phyloP scores from a whole-genome alignment of 2,113 vertebrate genomes.

The Holacanthus passer region DNA sequence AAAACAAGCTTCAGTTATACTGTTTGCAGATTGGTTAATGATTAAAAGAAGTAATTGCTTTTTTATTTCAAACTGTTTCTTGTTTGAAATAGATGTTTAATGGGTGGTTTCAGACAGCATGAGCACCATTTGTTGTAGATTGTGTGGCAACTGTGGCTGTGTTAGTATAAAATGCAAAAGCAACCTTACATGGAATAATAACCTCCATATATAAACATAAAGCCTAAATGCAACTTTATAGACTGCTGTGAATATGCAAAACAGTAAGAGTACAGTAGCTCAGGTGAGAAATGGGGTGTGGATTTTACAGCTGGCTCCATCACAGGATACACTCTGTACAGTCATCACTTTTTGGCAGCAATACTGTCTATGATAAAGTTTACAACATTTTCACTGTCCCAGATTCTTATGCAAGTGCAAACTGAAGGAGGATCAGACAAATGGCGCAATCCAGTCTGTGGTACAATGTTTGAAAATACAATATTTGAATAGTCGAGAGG shows the following conservation, averaged over 20 bases:
- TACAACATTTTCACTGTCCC: background rate
- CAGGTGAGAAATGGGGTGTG: background rate
- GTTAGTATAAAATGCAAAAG: background rate
- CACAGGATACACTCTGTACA: background rate
- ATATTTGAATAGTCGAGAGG: background rate
- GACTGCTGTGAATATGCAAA: no score
- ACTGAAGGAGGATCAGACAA: background rate
- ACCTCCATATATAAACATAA: no score
- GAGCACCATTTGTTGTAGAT: background rate
- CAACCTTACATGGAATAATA: no score
- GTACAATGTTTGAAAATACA: background rate
- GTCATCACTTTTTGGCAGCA: background rate
- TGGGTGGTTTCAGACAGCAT: background rate
- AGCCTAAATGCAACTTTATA: no score
- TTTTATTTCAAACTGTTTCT: no score
- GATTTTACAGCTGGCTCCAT: background rate
- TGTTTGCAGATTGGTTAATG: background rate
- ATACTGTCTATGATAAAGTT: background rate
- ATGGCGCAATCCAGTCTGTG: slow-evolving; percentile 6
- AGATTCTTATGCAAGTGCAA: slow-evolving; percentile 2
- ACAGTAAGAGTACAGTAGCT: no score
- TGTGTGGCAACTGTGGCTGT: background rate
- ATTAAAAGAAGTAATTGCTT: no score
- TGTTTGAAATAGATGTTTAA: no score
- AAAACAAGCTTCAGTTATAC: background rate